Percentiles rank a stretch among this genome's conserved stretches.
Evolutionary conservation across 2,888 invertebrate species (phyloP).

Genomic region (Gryllus longicercus): DNA sequence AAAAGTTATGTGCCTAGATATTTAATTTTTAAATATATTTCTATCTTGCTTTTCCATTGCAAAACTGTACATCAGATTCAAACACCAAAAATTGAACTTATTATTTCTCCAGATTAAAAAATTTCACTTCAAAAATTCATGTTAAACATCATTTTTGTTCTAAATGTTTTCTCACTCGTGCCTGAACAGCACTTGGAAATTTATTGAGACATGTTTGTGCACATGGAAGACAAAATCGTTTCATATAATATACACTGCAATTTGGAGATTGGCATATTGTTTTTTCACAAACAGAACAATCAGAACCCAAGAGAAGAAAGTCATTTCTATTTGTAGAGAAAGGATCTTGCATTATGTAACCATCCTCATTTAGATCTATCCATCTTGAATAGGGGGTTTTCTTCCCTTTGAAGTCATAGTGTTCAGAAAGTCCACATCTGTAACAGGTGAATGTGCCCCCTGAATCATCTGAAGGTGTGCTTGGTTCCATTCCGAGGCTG

Average conservation of each 20-base stretch:
- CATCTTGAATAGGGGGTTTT: conserved; percentile 70
- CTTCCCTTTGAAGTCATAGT: conserved; percentile 71
- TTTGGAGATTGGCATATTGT: conserved; percentile 67
- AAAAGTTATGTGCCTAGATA: not conserved
- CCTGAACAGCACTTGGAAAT: conserved; percentile 68
- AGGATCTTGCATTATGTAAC: conserved; percentile 81
- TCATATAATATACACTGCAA: conserved; percentile 77
- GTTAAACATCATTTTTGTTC: not conserved
- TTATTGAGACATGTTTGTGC: conserved; percentile 54
- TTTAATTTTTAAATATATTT: not conserved
- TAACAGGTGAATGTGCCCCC: conserved; percentile 60
- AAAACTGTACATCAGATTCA: no score
- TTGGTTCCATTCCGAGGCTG: conserved; percentile 18
- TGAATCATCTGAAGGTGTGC: conserved; percentile 37
- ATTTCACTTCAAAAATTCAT: not conserved
- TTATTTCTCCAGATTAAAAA: not conserved
- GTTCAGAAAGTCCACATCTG: conserved; percentile 63
- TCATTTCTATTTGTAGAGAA: conserved; percentile 74
- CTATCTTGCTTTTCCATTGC: not conserved
- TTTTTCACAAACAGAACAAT: conserved; percentile 67
- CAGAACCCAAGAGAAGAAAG: conserved; percentile 70
- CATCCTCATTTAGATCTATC: conserved; percentile 65
- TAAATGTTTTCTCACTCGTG: conserved; percentile 53
- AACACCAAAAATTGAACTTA: no score
- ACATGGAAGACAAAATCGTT: conserved; percentile 71